Percentiles rank a stretch among this genome's conserved stretches.
Conservation (phyloP, 2,888 invertebrate species). For the Acleris emargana region DNA sequence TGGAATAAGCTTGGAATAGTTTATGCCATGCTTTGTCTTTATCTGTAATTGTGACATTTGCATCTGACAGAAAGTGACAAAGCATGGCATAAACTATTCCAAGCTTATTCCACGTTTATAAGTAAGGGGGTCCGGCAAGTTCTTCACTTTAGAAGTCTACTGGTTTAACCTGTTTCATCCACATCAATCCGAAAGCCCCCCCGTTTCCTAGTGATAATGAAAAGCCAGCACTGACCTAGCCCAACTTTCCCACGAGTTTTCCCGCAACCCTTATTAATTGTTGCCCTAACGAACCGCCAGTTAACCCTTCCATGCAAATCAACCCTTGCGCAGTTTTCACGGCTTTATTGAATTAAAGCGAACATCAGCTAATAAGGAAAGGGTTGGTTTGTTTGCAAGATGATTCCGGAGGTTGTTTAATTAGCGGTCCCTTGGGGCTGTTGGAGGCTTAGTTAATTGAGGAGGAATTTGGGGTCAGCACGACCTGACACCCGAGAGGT, state of each 20-base stretch:
- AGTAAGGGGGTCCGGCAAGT: too few relatives aligned
- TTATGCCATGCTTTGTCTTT: too few relatives aligned
- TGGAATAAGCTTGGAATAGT: too few relatives aligned
- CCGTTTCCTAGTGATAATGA: slow-evolving; percentile 16
- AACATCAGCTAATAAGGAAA: slow-evolving; percentile 58
- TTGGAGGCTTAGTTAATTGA: slow-evolving; percentile 70
- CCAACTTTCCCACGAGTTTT: slow-evolving; percentile 76
- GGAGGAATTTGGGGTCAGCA: slow-evolving; percentile 57
- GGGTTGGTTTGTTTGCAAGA: slow-evolving; percentile 78
- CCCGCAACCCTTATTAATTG: slow-evolving; percentile 74
- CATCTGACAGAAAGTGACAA: too few relatives aligned
- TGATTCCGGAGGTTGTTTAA: slow-evolving; percentile 69
- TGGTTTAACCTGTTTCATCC: too few relatives aligned
- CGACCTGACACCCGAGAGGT: slow-evolving; percentile 41
- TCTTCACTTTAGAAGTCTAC: too few relatives aligned
- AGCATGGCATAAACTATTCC: too few relatives aligned
- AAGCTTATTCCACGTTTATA: too few relatives aligned
- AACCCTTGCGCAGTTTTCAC: slow-evolving; percentile 80
- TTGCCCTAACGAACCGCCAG: slow-evolving; percentile 79
- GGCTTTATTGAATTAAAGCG: slow-evolving; percentile 80
- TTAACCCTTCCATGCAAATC: slow-evolving; percentile 83
- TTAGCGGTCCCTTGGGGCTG: slow-evolving; percentile 74
- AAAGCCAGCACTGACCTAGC: slow-evolving; percentile 65
- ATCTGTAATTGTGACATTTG: too few relatives aligned
- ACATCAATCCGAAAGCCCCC: not conserved